phyloP scores from a whole-genome alignment of 2,113 vertebrate species.

The Austrofundulus limnaeus region DNA sequence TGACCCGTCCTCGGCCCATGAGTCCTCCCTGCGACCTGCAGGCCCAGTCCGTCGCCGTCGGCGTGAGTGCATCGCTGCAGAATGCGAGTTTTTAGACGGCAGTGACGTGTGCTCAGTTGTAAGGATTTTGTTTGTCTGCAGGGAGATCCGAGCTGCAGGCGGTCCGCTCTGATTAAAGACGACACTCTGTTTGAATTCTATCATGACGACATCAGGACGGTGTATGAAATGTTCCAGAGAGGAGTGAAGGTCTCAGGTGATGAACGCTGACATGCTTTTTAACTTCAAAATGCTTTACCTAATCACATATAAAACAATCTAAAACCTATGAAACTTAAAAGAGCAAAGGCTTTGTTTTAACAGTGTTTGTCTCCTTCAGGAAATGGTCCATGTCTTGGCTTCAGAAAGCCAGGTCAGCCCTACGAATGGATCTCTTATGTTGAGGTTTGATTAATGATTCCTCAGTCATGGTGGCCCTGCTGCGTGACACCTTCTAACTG shows the following conservation, averaged over 20 bases:
- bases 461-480: neutral
- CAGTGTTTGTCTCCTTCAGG: constrained; percentile 55
- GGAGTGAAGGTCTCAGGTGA: constrained; percentile 76
- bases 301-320: too few relatives aligned
- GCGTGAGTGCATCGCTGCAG: constrained; percentile 66
- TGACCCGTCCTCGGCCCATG: constrained; percentile 77
- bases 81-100: too few relatives aligned
- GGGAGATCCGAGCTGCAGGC: constrained; percentile 76
- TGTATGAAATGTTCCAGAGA: constrained; percentile 81
- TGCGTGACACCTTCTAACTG: constrained; percentile 10
- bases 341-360: neutral
- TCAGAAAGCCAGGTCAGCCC: constrained; percentile 76
- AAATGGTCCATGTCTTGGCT: constrained; percentile 77
- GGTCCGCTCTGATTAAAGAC: constrained; percentile 76
- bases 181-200: constrained; percentile 80
- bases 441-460: constrained; percentile 63
- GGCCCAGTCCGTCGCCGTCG: constrained; percentile 75
- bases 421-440: constrained; percentile 83
- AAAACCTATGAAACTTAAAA: too few relatives aligned
- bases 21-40: constrained; percentile 76
- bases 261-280: too few relatives aligned
- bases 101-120: too few relatives aligned
- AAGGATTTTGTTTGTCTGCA: constrained; percentile 27
- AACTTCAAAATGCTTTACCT: too few relatives aligned
- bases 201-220: constrained; percentile 78